phyloP scores from a whole-genome alignment of 2,888 invertebrate genomes.

The Drosophila demipolita region DNA sequence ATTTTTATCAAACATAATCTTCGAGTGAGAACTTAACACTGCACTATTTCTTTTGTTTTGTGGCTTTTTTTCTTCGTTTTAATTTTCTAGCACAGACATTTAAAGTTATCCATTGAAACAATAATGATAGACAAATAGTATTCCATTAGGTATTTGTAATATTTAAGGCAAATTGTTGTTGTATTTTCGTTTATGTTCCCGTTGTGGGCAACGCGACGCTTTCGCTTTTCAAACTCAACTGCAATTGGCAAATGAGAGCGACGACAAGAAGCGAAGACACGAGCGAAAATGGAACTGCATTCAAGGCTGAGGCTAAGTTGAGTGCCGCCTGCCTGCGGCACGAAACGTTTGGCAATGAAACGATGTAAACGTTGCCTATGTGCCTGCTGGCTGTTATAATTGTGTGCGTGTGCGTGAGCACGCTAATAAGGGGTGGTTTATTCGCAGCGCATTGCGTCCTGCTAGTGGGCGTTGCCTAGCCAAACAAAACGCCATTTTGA shows the following conservation, averaged over 20 bases:
- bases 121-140: neutral
- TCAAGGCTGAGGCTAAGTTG: slow-evolving; percentile 40
- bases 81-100: neutral
- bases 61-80: slow-evolving; percentile 6
- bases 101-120: slow-evolving; percentile 7
- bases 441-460: slow-evolving; percentile 62
- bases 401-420: slow-evolving; percentile 30
- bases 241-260: slow-evolving; percentile 59
- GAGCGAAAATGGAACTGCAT: slow-evolving; percentile 53
- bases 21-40: slow-evolving; percentile 2
- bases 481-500: slow-evolving; percentile 77
- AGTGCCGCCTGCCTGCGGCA: slow-evolving; percentile 20
- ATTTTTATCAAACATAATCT: slow-evolving; percentile 83
- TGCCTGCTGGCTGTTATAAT: neutral
- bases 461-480: slow-evolving; percentile 56
- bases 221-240: slow-evolving; percentile 71
- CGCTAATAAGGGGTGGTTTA: slow-evolving; percentile 73
- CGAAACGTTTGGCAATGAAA: slow-evolving; percentile 52
- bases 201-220: slow-evolving; percentile 59
- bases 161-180: slow-evolving; percentile 11
- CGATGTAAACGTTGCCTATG: slow-evolving; percentile 13
- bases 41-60: neutral
- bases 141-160: neutral
- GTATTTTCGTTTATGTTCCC: slow-evolving; percentile 13
- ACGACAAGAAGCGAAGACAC: slow-evolving; percentile 37